Percentiles rank a stretch among this genome's conserved stretches.
These are phyloP conservation scores for Agapetus fuscipes DNA, from an alignment of 2,888 invertebrate genomes.

Conservation along the genomic window DNA sequence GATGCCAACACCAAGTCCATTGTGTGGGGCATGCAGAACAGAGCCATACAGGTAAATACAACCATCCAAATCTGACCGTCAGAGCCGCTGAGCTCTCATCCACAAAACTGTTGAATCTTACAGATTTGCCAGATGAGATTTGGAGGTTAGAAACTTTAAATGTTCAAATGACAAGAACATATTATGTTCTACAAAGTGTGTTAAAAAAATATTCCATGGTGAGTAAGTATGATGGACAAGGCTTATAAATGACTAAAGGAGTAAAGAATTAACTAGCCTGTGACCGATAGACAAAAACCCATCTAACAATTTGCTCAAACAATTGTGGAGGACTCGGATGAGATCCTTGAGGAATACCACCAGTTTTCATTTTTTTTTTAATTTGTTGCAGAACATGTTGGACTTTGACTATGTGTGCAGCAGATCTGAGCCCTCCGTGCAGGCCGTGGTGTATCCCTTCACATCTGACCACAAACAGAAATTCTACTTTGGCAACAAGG, in stretches of 20 bases:
- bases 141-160: too few species aligned
- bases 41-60: conserved; percentile 72
- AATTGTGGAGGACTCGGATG: not conserved
- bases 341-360: too few species aligned
- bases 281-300: too few species aligned
- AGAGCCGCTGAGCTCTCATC: too few species aligned
- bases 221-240: too few species aligned
- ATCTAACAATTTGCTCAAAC: not conserved
- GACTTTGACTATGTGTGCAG: conserved; percentile 94
- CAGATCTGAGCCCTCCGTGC: conserved; percentile 81
- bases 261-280: not conserved
- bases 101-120: too few species aligned
- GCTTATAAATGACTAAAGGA: too few species aligned
- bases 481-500: conserved; percentile 99
- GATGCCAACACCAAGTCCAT: conserved; percentile 81
- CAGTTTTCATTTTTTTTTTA: not conserved
- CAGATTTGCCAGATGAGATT: too few species aligned
- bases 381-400: conserved; percentile 64
- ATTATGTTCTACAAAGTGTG: too few species aligned
- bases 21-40: conserved; percentile 98
- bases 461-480: conserved; percentile 98
- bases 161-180: too few species aligned
- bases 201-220: too few species aligned
- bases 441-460: conserved; percentile 97
- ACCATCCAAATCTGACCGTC: too few species aligned